A percentile compares a stretch with the other conserved stretches of the same genome.
Conservation (phyloP, 2,113 vertebrate species). For the Seriola dumerili region DNA sequence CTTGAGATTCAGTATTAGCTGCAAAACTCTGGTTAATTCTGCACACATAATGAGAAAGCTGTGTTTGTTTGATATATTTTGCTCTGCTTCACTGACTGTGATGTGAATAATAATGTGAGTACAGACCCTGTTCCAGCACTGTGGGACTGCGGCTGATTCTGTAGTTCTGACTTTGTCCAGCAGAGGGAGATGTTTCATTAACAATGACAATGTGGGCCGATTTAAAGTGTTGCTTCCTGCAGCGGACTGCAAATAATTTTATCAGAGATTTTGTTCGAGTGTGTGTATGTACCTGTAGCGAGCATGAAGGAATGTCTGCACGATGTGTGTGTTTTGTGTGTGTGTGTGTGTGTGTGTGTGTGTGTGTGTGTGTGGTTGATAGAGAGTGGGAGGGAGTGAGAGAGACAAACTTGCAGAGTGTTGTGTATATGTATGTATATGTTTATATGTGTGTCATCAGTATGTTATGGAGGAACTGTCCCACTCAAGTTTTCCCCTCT, state of each 20-base stretch:
- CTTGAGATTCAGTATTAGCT: not conserved
- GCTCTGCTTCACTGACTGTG: constrained; percentile 24
- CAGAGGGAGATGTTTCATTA: constrained; percentile 76
- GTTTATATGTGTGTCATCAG: constrained; percentile 78
- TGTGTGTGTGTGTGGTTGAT: not conserved
- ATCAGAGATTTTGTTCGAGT: constrained; percentile 26
- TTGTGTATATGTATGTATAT: constrained; percentile 32
- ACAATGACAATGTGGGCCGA: constrained; percentile 42
- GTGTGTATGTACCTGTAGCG: constrained; percentile 15
- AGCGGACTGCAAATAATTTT: constrained; percentile 61
- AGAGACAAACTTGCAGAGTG: constrained; percentile 10
- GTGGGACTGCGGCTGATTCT: constrained; percentile 24
- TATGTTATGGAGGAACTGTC: constrained; percentile 90
- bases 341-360: constrained; percentile 29
- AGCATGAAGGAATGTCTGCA: constrained; percentile 33
- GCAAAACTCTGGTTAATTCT: constrained; percentile 3
- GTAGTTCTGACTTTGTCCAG: constrained; percentile 72
- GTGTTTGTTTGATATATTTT: constrained; percentile 56
- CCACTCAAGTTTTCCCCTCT: constrained; percentile 89
- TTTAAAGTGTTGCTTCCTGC: constrained; percentile 43
- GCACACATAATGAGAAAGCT: constrained; percentile 36
- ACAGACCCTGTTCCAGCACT: constrained; percentile 38
- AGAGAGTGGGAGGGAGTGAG: not conserved
- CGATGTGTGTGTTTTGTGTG: not conserved
- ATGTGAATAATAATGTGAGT: constrained; percentile 36